Conservation (phyloP, 2,797 vertebrate genomes). For the Sciaenops ocellatus region DNA sequence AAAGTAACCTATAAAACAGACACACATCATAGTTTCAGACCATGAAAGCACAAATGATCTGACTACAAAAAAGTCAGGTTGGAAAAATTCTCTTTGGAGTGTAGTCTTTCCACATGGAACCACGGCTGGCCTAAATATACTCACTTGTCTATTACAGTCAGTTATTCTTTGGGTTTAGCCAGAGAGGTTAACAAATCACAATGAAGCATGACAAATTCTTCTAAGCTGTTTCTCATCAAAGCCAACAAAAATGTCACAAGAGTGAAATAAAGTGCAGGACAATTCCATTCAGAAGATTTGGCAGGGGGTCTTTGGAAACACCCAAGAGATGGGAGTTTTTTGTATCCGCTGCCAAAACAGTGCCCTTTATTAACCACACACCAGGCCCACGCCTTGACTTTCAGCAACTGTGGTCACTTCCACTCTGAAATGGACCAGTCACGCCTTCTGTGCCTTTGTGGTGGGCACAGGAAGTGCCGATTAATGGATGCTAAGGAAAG, state of each 20-base stretch:
- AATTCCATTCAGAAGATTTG: constrained; percentile 33
- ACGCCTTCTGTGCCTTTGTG: constrained; percentile 17
- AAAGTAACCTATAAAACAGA: constrained; percentile 78
- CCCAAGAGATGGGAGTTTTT: constrained; percentile 22
- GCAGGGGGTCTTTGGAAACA: constrained; percentile 35
- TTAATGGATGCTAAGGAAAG: constrained; percentile 36
- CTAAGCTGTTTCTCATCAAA: constrained; percentile 17
- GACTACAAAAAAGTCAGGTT: constrained; percentile 48
- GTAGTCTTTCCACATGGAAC: constrained; percentile 58
- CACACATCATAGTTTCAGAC: constrained; percentile 53
- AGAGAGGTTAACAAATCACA: constrained; percentile 28
- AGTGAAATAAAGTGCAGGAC: constrained; percentile 32
- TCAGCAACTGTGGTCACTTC: constrained; percentile 49
- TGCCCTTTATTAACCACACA: constrained; percentile 44
- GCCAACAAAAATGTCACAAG: constrained; percentile 52
- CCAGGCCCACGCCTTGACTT: constrained; percentile 31
- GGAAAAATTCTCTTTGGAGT: constrained; percentile 53
- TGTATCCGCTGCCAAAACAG: constrained; percentile 38
- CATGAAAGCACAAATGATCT: constrained; percentile 48
- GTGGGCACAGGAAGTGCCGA: background rate
- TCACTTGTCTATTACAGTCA: constrained; percentile 32
- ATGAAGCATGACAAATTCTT: constrained; percentile 33
- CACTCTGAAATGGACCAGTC: constrained; percentile 40
- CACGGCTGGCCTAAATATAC: constrained; percentile 41
- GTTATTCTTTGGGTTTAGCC: constrained; percentile 14